These are phyloP conservation scores for Cichlasoma orientale DNA, from an alignment of 2,797 vertebrate species.

Conservation along the genomic window DNA sequence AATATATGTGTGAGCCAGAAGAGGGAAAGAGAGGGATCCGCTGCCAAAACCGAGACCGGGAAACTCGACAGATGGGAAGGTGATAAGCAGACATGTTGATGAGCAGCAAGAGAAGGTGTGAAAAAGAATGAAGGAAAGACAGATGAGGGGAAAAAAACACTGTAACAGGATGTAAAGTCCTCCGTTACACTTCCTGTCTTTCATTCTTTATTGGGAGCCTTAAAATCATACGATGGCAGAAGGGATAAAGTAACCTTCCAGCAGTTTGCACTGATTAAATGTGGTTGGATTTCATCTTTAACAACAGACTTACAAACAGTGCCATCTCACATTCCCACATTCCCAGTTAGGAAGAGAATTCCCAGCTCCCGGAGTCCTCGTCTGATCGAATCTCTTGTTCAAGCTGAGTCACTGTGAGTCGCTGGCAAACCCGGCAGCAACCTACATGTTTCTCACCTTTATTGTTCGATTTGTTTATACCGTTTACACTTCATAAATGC, in stretches of 20 bases:
- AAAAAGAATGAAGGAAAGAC: neutral
- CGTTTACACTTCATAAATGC: neutral
- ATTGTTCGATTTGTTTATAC: neutral
- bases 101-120: conserved; percentile 38
- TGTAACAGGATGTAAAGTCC: neutral
- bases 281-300: neutral
- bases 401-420: neutral
- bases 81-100: conserved; percentile 39
- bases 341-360: neutral
- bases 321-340: neutral
- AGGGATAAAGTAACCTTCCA: neutral
- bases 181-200: fast-evolving
- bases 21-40: neutral
- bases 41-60: neutral
- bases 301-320: neutral
- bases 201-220: neutral
- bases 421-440: neutral
- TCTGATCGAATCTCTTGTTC: neutral
- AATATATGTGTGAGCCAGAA: conserved; percentile 2
- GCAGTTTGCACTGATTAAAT: neutral
- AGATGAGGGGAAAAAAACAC: neutral
- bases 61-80: conserved; percentile 39
- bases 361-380: neutral
- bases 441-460: neutral
- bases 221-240: no score